A percentile compares a stretch with the other conserved stretches of the same genome.
Evolutionary conservation across 2,797 vertebrate species (phyloP).

Genomic region (Eulemur albifrons): DNA sequence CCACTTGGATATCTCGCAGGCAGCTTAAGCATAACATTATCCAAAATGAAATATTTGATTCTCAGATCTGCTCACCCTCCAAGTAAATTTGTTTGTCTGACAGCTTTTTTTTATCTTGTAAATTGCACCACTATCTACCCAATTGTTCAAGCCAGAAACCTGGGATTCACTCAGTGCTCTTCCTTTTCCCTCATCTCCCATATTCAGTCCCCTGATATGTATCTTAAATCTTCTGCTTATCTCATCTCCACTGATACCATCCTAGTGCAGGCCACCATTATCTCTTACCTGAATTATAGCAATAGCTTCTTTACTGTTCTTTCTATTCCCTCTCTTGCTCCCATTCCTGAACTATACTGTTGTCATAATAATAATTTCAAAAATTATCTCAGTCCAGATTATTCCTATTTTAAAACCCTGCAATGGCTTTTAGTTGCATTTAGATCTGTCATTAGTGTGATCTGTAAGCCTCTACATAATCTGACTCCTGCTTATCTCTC

Average conservation of each 20-base stretch:
- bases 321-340: background rate
- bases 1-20: background rate
- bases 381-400: background rate
- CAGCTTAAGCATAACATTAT: background rate
- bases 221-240: background rate
- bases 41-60: conserved; percentile 23
- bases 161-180: background rate
- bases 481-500: background rate
- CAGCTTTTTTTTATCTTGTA: background rate
- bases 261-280: background rate
- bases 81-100: conserved; percentile 36
- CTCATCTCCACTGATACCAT: background rate
- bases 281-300: background rate
- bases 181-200: background rate
- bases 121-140: background rate
- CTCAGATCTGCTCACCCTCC: background rate
- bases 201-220: background rate
- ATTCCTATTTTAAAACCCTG: background rate
- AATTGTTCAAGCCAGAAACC: background rate
- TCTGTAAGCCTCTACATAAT: background rate
- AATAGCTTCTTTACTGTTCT: background rate
- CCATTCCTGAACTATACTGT: background rate
- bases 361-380: background rate
- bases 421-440: background rate
- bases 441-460: background rate